Base-by-base conservation (phyloP, 2,888 invertebrate genomes). In the Sympetrum striolatum region DNA sequence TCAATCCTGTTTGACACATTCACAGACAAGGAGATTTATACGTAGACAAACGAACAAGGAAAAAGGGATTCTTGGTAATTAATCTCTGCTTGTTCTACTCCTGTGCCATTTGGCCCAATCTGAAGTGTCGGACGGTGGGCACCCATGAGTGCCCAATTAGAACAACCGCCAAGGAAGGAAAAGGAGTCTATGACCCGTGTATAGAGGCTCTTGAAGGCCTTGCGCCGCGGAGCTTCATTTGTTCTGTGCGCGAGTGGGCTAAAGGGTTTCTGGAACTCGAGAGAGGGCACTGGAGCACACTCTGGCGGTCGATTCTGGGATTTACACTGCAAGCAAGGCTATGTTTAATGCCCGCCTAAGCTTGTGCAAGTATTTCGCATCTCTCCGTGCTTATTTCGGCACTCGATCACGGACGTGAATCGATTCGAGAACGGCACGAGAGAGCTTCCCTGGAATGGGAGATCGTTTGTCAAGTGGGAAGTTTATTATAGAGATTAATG, bases 181-280 rank as follows among this genome's bases (percentile, higher is more conserved):
- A 31, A 64, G 53, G 15, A 64, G 60, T 86, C 60, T 86, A 86
- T 86, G 86, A 60, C 60, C 86, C 86, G 86, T 37, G 60, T 86
- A 53, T 82, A 58, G 82, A 82, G 82, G 35, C 82, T 82, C 82
- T 53, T 31, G 82, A 53, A 58, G 18, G 82, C 53, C 58, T 82
- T 53, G 82, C 58, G 60, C 86, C 37, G 22, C 37, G 37, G 60
- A 86, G 58, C 86, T 86, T 64, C 86, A 86, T 86, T 86, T 86
- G 86, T 82, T 82, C 48, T 53, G 22, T 53, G 25, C 25, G 58
- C 15, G 58, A 58, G 18, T 35, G 86, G 39, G 37, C 12, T 37
- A 8, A 15, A 60, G 86, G 82, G 82, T 82, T 82, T 82, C 53
- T 53, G 22, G 31, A 37, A 22, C 60, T 58, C 60, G 60, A 25